phyloP scores from a whole-genome alignment of 2,113 vertebrate species.

The Ramphastos sulfuratus region DNA sequence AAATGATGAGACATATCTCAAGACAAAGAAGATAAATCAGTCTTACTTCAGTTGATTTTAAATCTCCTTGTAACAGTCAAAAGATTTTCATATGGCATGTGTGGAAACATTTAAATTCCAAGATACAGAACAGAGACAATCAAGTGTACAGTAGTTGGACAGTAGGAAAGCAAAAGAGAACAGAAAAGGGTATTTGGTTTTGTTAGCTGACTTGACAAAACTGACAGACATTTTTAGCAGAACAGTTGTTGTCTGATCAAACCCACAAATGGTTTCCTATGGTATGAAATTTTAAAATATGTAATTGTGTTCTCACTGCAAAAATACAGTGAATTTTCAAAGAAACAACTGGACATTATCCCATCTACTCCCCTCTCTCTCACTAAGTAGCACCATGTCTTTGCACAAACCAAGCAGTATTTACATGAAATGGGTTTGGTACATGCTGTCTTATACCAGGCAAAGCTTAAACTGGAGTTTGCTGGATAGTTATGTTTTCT shows the following conservation, averaged over 20 bases:
- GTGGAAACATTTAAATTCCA: slow-evolving; percentile 32
- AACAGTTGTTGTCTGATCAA: slow-evolving; percentile 51
- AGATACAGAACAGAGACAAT: slow-evolving; percentile 39
- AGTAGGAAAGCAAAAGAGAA: slow-evolving; percentile 36
- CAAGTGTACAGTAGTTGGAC: background rate
- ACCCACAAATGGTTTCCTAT: background rate
- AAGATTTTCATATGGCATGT: slow-evolving; percentile 13
- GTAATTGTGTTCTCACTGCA: background rate
- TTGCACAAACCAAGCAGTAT: slow-evolving; percentile 73
- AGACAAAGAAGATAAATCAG: background rate
- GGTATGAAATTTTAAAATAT: slow-evolving; percentile 24
- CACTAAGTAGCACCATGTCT: slow-evolving; percentile 69
- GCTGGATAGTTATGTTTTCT: slow-evolving; percentile 78
- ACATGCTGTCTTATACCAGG: slow-evolving; percentile 74
- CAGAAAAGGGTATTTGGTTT: background rate
- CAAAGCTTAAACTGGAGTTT: slow-evolving; percentile 77
- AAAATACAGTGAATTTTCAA: slow-evolving; percentile 39
- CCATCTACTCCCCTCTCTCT: slow-evolving; percentile 71
- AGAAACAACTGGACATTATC: slow-evolving; percentile 47
- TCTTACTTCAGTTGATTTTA: slow-evolving; percentile 9
- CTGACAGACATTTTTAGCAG: background rate
- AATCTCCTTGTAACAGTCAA: background rate
- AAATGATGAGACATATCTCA: background rate
- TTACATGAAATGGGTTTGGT: slow-evolving; percentile 71
- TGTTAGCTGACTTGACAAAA: slow-evolving; percentile 19